phyloP scores from a whole-genome alignment of 1,140 invertebrate genomes.

The Augochlora pura region DNA sequence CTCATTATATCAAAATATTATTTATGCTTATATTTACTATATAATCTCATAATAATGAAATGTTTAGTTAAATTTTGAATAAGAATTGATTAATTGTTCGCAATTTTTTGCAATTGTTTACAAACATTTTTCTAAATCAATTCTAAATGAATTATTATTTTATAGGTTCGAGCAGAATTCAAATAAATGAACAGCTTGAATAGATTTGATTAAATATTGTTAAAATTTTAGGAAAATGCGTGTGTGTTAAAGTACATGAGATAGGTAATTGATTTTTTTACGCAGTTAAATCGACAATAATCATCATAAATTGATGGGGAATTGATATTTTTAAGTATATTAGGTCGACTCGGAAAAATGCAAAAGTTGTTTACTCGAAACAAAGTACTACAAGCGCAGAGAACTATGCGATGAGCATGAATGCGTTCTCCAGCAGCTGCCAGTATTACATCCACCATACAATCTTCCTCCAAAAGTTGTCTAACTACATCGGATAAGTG shows the following conservation, averaged over 20 bases:
- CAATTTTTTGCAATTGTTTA: too few species aligned
- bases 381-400: constrained; percentile 82
- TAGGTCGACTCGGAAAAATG: not conserved
- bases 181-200: not conserved
- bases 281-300: too few species aligned
- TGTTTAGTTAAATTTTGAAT: not conserved
- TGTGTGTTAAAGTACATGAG: not conserved
- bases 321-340: not conserved
- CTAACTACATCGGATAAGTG: constrained; percentile 78
- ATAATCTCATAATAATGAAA: not conserved
- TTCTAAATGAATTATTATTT: too few species aligned
- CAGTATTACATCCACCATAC: constrained; percentile 82
- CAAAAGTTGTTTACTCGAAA: constrained; percentile 77
- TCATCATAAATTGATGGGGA: not conserved
- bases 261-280: not conserved
- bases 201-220: not conserved
- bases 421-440: constrained; percentile 80
- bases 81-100: too few species aligned
- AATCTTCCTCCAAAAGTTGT: constrained; percentile 78
- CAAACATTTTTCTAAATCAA: too few species aligned
- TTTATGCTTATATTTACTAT: too few species aligned
- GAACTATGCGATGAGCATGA: constrained; percentile 81
- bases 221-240: not conserved
- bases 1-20: not conserved
- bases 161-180: too few species aligned